phyloP scores from a whole-genome alignment of 23 tunicate genomes.

The Aplidium turbinatum region DNA sequence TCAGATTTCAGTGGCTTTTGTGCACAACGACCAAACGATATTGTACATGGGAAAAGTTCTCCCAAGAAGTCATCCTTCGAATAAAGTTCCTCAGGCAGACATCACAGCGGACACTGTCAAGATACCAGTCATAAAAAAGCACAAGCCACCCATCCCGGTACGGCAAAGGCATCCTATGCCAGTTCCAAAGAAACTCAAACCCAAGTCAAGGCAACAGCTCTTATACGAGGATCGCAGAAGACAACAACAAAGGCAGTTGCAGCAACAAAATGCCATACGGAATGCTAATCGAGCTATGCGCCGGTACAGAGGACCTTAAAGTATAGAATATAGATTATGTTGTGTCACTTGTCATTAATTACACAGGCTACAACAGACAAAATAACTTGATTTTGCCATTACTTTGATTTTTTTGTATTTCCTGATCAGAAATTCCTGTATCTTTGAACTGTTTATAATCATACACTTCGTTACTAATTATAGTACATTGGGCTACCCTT shows the following conservation, averaged over 20 bases:
- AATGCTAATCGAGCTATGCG: constrained; percentile 5
- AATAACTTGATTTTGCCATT: too few species aligned
- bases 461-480: too few species aligned
- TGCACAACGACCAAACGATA: constrained; percentile 50
- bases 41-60: constrained; percentile 28
- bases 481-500: too few species aligned
- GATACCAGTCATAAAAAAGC: constrained; percentile 21
- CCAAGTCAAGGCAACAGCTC: constrained; percentile 18
- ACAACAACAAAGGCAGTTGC: constrained; percentile 2
- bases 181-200: constrained; percentile 7
- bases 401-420: too few species aligned
- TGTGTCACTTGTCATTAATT: too few species aligned
- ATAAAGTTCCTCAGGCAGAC: constrained; percentile 17
- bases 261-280: constrained; percentile 11
- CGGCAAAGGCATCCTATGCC: not conserved
- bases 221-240: not conserved
- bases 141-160: not conserved
- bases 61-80: constrained; percentile 48
- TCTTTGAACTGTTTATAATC: too few species aligned
- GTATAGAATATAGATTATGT: too few species aligned
- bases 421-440: too few species aligned
- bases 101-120: constrained; percentile 1
- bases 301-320: constrained; percentile 25
- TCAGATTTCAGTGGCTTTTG: constrained; percentile 69
- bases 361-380: too few species aligned